Evolutionary conservation across 1,140 invertebrate species (phyloP).

Genomic region (Calephelis virginiensis): DNA sequence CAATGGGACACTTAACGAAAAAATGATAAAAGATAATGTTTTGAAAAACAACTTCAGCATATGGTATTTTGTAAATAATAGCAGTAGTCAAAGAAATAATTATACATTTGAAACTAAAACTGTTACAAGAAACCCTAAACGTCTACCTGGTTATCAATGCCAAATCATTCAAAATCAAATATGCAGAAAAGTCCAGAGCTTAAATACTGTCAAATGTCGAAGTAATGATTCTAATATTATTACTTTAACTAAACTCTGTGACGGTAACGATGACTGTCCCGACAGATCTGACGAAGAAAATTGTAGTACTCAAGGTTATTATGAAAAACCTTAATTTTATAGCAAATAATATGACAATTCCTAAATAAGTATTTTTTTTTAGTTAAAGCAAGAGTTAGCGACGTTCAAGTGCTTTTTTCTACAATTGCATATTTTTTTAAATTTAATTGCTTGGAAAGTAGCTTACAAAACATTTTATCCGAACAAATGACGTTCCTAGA

Average conservation of each 20-base stretch:
- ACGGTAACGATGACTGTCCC: constrained; percentile 46
- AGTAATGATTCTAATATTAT: constrained; percentile 33
- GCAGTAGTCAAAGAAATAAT: background rate
- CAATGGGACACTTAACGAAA: too few species aligned
- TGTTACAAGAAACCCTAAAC: background rate
- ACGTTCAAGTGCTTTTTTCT: constrained; percentile 32
- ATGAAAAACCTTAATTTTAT: background rate
- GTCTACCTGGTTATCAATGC: background rate
- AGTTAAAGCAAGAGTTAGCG: constrained; percentile 38
- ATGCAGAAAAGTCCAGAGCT: constrained; percentile 43
- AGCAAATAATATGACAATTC: background rate
- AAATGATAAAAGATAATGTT: too few species aligned
- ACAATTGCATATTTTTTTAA: constrained; percentile 30
- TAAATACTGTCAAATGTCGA: constrained; percentile 44
- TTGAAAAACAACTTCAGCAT: too few species aligned
- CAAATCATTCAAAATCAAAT: constrained; percentile 11
- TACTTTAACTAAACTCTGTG: constrained; percentile 48
- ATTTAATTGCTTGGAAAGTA: constrained; percentile 34
- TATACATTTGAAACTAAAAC: background rate
- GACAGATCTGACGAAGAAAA: constrained; percentile 49
- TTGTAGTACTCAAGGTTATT: constrained; percentile 46
- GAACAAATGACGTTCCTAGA: constrained; percentile 34
- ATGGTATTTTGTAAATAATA: too few species aligned
- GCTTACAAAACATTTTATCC: constrained; percentile 22
- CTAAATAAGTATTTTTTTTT: constrained; percentile 2